These are phyloP conservation scores for Cavia porcellus DNA, from an alignment of 2,113 vertebrate genomes.

Conservation along the genomic window DNA sequence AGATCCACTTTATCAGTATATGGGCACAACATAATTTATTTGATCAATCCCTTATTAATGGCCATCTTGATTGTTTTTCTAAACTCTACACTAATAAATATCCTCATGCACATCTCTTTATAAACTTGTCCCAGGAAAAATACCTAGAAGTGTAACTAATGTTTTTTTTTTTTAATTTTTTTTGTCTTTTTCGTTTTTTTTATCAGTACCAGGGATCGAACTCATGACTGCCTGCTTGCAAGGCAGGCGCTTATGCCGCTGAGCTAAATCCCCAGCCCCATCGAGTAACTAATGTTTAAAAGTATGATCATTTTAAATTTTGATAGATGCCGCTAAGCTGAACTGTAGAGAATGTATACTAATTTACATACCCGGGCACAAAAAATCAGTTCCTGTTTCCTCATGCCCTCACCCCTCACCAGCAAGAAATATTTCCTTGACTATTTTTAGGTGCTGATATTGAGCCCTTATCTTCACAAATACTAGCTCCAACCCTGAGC, in stretches of 20 bases:
- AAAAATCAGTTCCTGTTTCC: constrained; percentile 7
- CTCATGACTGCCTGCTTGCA: too few relatives aligned
- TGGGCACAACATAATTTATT: constrained; percentile 4
- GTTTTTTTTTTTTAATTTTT: too few relatives aligned
- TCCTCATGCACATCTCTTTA: not conserved
- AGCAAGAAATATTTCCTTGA: constrained; percentile 14
- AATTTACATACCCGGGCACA: constrained; percentile 27
- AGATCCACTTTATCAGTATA: constrained; percentile 11
- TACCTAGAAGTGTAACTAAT: not conserved
- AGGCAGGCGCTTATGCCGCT: too few relatives aligned
- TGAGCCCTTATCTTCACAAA: not conserved
- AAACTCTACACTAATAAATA: constrained; percentile 49
- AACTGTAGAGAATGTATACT: constrained; percentile 20
- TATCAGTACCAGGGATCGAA: too few relatives aligned
- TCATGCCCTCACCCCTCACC: not conserved
- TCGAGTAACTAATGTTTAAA: not conserved
- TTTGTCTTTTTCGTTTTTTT: too few relatives aligned
- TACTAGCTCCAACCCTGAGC: not conserved
- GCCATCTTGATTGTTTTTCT: constrained; percentile 35
- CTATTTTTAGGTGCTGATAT: constrained; percentile 2
- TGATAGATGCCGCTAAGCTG: not conserved
- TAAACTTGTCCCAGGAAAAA: not conserved
- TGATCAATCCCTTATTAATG: not conserved
- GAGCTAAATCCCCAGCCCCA: too few relatives aligned
- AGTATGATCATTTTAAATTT: not conserved